Evolutionary conservation across 2,113 vertebrate species (phyloP), one percentile per base, ranked within the genome.

Genomic region (Heterotis niloticus): DNA sequence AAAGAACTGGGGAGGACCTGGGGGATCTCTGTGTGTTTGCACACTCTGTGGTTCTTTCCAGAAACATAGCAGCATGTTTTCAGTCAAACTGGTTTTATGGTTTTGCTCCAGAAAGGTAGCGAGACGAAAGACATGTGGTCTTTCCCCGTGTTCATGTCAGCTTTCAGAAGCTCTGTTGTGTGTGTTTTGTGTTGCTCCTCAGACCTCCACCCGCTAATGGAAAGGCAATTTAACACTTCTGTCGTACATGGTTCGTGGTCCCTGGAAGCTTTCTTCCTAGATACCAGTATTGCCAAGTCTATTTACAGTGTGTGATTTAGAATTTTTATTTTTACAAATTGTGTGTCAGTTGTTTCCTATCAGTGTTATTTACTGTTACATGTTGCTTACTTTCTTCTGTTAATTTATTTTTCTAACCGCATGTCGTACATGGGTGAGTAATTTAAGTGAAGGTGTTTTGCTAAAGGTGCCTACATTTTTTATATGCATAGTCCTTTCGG

Each of bases 381-480:
- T 56, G 17, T 78, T 52, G 62, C 17, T 78, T 28, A 24, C 51
- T 77, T 66, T 51, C 54, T 28, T 75, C 57, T 13, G 73, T 75
- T n/a, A 7, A n/a, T 52, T 62, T n/a, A 24, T 20, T 56, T 16
- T 57, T 28, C 60, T 7, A 69, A 59, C 26, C 44, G 1, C 24
- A 73, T 57, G 57, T 17, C 4, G 72, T 26, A 62, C 17, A 23
- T 16, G 11, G 0, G 24, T 20, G 68, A 62, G 7, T 51, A 17
- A 17, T 79, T 64, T 73, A 52, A 28, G 20, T 57, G 59, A 23
- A 56, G 34, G 9, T 60, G 52, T 79, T 64, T 73, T 64, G 68
- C 24, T 14, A 51, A 51, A n/a, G 34, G 28, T 64, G 5, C 72
- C 20, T 73, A 34, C 7, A 59, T 18, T 17, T 51, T 24, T 20